phyloP scores from a whole-genome alignment of 2,888 invertebrate genomes.

The Ophion costatus region DNA sequence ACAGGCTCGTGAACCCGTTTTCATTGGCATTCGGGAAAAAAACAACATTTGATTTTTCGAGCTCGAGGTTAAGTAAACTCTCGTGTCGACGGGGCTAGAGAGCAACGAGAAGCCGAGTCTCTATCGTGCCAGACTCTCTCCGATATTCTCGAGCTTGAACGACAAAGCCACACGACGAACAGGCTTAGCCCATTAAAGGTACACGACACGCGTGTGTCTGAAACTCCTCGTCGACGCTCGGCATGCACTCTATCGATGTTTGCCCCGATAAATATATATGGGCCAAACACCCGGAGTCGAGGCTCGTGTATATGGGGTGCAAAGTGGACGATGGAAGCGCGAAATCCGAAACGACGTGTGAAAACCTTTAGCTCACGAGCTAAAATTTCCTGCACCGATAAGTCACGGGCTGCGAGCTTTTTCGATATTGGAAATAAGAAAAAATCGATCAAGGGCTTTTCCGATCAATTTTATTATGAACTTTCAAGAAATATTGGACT shows the following conservation, averaged over 20 bases:
- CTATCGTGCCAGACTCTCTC: slow-evolving; percentile 53
- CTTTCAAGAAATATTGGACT: not conserved
- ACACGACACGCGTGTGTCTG: slow-evolving; percentile 62
- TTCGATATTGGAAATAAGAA: not conserved
- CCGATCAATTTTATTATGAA: not conserved
- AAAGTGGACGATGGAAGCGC: not conserved
- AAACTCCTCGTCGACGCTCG: slow-evolving; percentile 42
- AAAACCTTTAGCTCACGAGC: not conserved
- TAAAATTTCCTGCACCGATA: not conserved
- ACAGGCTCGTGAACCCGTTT: not conserved
- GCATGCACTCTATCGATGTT: slow-evolving; percentile 47
- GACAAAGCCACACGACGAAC: slow-evolving; percentile 68
- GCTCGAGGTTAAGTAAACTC: slow-evolving; percentile 66
- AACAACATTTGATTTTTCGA: slow-evolving; percentile 20
- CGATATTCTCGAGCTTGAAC: slow-evolving; percentile 40
- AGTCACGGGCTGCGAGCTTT: not conserved
- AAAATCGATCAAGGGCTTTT: not conserved
- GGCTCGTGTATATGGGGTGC: slow-evolving; percentile 15
- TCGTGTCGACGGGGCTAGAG: slow-evolving; percentile 64
- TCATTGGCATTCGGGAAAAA: slow-evolving; percentile 5
- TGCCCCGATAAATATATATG: slow-evolving; percentile 39
- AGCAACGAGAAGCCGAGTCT: slow-evolving; percentile 24
- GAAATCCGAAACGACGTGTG: slow-evolving; percentile 15
- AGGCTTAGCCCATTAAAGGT: slow-evolving; percentile 75
- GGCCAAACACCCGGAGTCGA: slow-evolving; percentile 7